Conservation (phyloP, 2,888 invertebrate genomes). For the Lamellibrachia satsuma region DNA sequence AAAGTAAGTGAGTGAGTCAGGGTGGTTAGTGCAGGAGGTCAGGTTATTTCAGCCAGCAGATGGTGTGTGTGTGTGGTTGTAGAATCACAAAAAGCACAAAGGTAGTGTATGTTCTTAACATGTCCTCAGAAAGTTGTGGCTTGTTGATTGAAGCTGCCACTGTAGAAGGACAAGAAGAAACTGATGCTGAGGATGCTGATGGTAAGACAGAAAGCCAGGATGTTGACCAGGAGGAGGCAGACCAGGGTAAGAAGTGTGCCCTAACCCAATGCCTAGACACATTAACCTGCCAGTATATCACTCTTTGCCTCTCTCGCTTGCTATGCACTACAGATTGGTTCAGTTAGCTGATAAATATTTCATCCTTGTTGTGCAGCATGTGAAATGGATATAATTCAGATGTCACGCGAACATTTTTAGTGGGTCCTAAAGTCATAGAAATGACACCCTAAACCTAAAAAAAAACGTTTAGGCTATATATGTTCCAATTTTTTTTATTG, state of each 20-base stretch:
- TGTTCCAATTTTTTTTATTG: neutral
- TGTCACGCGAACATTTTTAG: neutral
- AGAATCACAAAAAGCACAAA: neutral
- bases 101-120: neutral
- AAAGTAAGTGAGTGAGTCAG: slow-evolving; percentile 20
- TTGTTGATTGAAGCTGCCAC: slow-evolving; percentile 29
- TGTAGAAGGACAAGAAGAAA: slow-evolving; percentile 50
- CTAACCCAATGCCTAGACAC: neutral
- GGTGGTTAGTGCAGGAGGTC: neutral
- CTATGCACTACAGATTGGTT: neutral
- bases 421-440: neutral
- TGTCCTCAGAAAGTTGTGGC: neutral
- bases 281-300: neutral
- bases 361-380: neutral
- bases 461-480: neutral
- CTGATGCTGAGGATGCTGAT: neutral
- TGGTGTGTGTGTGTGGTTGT: neutral
- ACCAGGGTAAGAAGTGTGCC: neutral
- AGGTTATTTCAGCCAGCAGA: neutral
- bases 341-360: neutral
- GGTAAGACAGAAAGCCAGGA: neutral
- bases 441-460: neutral
- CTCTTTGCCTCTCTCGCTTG: neutral
- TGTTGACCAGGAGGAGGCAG: neutral
- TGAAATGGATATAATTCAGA: neutral